These are phyloP conservation scores for Smittia aterrima DNA, from an alignment of 2,888 invertebrate genomes.

Conservation along the genomic window DNA sequence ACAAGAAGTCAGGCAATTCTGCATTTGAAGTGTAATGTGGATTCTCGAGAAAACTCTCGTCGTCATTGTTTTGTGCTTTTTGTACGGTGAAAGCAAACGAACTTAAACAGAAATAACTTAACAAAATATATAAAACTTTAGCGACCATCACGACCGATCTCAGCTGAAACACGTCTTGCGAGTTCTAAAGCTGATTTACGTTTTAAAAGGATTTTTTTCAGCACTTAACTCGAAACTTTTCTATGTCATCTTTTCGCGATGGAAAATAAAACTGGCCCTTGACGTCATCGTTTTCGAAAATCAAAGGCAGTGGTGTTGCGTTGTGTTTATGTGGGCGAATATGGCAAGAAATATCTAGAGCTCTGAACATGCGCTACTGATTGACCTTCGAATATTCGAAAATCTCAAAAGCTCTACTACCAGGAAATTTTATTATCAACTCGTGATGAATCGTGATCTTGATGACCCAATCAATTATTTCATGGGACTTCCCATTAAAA, in stretches of 20 bases:
- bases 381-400: not conserved
- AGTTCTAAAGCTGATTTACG: not conserved
- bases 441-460: too few species aligned
- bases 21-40: slow-evolving; percentile 70
- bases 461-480: too few species aligned
- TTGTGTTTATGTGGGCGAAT: too few species aligned
- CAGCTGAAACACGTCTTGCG: not conserved
- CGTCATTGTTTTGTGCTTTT: slow-evolving; percentile 46
- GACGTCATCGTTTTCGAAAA: slow-evolving; percentile 31
- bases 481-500: too few species aligned
- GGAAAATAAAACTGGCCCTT: slow-evolving; percentile 18
- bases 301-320: not conserved
- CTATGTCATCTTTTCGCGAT: slow-evolving; percentile 32
- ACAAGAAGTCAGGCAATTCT: slow-evolving; percentile 65
- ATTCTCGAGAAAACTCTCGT: slow-evolving; percentile 60
- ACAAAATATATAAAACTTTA: slow-evolving; percentile 26
- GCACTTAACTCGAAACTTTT: not conserved
- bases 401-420: not conserved
- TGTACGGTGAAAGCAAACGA: slow-evolving; percentile 33
- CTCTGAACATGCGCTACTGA: not conserved
- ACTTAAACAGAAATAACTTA: slow-evolving; percentile 34
- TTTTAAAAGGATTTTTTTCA: not conserved
- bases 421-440: too few species aligned
- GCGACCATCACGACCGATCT: slow-evolving; percentile 1
- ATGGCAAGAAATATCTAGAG: not conserved